Base-by-base conservation (phyloP, 23 tunicate species). In the Aplidium turbinatum region DNA sequence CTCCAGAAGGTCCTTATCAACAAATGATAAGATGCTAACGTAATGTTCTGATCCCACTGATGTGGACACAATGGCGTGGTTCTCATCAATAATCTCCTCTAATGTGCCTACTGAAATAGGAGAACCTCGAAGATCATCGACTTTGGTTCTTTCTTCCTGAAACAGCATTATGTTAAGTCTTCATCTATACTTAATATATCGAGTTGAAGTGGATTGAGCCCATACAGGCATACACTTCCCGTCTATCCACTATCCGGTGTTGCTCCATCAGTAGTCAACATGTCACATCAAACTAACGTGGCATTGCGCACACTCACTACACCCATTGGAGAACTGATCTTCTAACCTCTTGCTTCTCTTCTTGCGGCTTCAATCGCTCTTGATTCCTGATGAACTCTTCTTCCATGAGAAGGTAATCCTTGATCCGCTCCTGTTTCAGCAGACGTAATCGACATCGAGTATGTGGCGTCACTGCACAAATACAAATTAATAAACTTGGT, bases 81-180 rank as follows among this genome's bases (percentile, higher is more conserved):
- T 95, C 54, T 95, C 99, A 75, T 95, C 99, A 79, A 95, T 95
- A 2, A 95, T 71, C 75, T 95, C 99, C 60, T 95, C 99, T 71
- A 95, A 72, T 22, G 97, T 78, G 53, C 99, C 99, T 38, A 95
- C 99, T 1, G 99, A 90, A 96, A 95, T 95, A n/a, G 99, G 99
- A 1, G 99, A 95, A 1, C 99, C 99, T 48, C 99, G 45, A 39
- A 95, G 36, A 52, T 95, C 99, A 73, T 95, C 99, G 20, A 95
- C 96, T 36, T 95, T 95, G 0, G 99, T 91, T 47, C 99, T 57
- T 77, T 95, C 99, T 48, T 95, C 99, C 95, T 90, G 66, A 6
- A 58, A 47, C 47, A n/a, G n/a, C n/a, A n/a, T n/a, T n/a, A n/a
- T n/a, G n/a, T n/a, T n/a, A n/a, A n/a, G n/a, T n/a, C n/a, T n/a